These are phyloP conservation scores for Synergus laeviventris DNA, from an alignment of 2,888 invertebrate genomes.

Conservation along the genomic window DNA sequence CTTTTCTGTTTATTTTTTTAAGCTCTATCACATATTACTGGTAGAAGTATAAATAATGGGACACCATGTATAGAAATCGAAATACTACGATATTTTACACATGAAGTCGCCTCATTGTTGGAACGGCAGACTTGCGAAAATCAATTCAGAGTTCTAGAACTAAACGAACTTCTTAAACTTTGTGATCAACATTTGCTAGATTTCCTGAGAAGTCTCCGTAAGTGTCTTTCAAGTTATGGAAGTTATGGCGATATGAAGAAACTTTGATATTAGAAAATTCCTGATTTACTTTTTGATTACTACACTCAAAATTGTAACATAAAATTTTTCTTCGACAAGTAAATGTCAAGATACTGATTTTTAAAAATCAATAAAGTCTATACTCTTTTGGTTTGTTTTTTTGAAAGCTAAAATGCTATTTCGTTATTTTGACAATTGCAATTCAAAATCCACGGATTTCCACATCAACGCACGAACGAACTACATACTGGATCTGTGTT, in stretches of 20 bases:
- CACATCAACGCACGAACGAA: constrained; percentile 35
- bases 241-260: neutral
- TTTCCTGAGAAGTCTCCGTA: constrained; percentile 1
- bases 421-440: constrained; percentile 6
- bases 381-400: neutral
- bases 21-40: too few species aligned
- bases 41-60: too few species aligned
- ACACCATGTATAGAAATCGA: neutral
- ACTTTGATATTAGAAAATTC: neutral
- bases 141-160: constrained; percentile 9
- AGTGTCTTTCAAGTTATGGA: neutral
- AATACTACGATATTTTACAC: constrained; percentile 5
- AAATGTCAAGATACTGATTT: neutral
- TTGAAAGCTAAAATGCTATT: neutral
- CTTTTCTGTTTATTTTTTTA: too few species aligned
- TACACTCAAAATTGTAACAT: neutral
- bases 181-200: constrained; percentile 29
- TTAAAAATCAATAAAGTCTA: neutral
- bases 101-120: constrained; percentile 19
- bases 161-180: constrained; percentile 34
- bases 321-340: neutral
- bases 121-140: constrained; percentile 32
- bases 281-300: neutral
- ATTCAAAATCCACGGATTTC: constrained; percentile 13
- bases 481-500: constrained; percentile 8